Conservation (phyloP, 2,113 vertebrate species). For the Alligator mississippiensis region DNA sequence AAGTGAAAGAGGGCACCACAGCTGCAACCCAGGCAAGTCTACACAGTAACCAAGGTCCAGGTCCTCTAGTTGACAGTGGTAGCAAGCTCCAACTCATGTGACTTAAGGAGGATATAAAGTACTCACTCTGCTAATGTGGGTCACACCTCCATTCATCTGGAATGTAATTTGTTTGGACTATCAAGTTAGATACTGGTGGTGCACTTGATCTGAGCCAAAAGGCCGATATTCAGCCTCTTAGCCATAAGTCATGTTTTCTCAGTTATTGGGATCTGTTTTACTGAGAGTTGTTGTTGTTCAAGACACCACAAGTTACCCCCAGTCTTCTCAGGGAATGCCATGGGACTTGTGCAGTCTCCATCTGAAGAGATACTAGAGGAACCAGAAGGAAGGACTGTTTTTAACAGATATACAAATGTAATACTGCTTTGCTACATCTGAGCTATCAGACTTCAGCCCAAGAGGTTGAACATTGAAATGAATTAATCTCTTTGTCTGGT, state of each 20-base stretch:
- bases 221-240: not conserved
- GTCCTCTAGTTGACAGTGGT: not conserved
- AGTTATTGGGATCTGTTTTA: not conserved
- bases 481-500: not conserved
- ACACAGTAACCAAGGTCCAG: not conserved
- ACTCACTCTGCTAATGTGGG: not conserved
- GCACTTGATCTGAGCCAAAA: not conserved
- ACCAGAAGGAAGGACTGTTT: not conserved
- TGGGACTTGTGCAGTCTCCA: not conserved
- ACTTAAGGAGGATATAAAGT: not conserved
- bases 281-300: not conserved
- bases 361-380: not conserved
- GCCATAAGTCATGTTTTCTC: too few relatives aligned
- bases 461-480: not conserved
- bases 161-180: not conserved
- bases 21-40: not conserved
- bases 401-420: not conserved
- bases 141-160: not conserved
- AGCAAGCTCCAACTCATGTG: not conserved
- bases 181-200: not conserved
- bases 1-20: not conserved
- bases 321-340: not conserved
- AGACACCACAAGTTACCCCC: not conserved
- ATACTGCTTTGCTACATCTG: not conserved
- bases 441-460: not conserved